phyloP scores from a whole-genome alignment of 2,888 invertebrate genomes.

The Crioceris asparagi region DNA sequence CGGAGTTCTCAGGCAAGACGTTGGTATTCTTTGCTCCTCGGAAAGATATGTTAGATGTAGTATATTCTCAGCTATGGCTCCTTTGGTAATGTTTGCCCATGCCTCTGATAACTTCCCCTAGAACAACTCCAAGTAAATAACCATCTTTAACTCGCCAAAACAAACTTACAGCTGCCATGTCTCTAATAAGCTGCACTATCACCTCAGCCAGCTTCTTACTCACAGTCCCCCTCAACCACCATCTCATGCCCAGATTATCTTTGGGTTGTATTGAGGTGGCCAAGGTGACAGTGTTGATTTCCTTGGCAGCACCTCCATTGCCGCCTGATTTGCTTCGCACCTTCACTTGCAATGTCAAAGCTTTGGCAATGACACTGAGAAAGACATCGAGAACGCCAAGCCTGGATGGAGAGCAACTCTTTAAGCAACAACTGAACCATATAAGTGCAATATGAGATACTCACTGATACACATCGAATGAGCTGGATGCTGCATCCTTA shows the following conservation, averaged over 20 bases:
- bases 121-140: too few relatives aligned
- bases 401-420: constrained; percentile 32
- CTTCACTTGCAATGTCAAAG: constrained; percentile 83
- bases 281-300: constrained; percentile 46
- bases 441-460: constrained; percentile 3
- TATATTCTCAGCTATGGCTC: constrained; percentile 79
- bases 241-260: constrained; percentile 47
- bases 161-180: constrained; percentile 79
- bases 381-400: constrained; percentile 81
- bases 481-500: constrained; percentile 37
- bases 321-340: constrained; percentile 52
- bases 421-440: background rate
- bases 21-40: constrained; percentile 63
- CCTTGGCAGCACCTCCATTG: constrained; percentile 37
- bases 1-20: constrained; percentile 70
- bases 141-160: too few relatives aligned
- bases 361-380: constrained; percentile 82
- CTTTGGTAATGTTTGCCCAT: constrained; percentile 82
- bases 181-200: constrained; percentile 77
- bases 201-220: constrained; percentile 78
- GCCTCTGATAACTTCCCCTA: constrained; percentile 76
- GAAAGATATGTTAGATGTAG: constrained; percentile 70
- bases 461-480: constrained; percentile 42
- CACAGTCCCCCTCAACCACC: constrained; percentile 84
- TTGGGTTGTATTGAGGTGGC: constrained; percentile 49